Evolutionary conservation across 2,113 vertebrate species (phyloP).

Genomic region (Pleuronectes platessa): DNA sequence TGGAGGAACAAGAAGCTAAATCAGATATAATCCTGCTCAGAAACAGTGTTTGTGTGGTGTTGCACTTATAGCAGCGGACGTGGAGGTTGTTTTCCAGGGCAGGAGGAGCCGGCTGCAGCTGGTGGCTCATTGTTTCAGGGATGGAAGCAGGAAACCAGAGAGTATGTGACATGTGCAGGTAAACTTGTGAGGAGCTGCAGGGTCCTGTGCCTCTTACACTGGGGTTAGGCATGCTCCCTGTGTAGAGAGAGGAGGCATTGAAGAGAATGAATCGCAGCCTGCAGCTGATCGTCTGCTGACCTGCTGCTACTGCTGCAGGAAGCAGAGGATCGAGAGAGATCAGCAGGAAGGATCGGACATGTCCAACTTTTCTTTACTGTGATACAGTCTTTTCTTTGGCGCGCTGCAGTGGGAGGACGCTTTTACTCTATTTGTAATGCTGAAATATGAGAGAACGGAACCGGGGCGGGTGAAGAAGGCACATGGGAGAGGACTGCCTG

Average conservation of each 20-base stretch:
- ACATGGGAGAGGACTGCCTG: conserved; percentile 77
- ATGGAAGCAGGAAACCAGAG: not conserved
- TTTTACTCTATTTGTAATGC: conserved; percentile 69
- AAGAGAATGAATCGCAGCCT: conserved; percentile 54
- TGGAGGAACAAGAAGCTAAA: not conserved
- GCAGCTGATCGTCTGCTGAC: conserved; percentile 42
- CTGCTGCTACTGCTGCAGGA: conserved; percentile 37
- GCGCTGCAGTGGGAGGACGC: conserved; percentile 77
- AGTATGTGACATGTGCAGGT: conserved; percentile 25
- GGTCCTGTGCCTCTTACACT: not conserved
- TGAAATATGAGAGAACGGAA: conserved; percentile 83
- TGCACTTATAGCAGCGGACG: not conserved
- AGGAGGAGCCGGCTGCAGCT: too few relatives aligned
- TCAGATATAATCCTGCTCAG: not conserved
- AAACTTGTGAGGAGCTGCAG: not conserved
- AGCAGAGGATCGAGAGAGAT: conserved; percentile 31
- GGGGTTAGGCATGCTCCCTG: conserved; percentile 39
- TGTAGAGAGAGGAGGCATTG: conserved; percentile 43
- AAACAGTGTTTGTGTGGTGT: not conserved
- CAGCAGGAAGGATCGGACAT: conserved; percentile 27
- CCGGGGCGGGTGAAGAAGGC: conserved; percentile 77
- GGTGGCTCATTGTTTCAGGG: too few relatives aligned
- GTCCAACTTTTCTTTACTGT: conserved; percentile 42
- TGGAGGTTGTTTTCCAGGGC: too few relatives aligned
- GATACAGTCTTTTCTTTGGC: conserved; percentile 38